Conservation (phyloP, 2,113 vertebrate genomes). For the Progne subis region DNA sequence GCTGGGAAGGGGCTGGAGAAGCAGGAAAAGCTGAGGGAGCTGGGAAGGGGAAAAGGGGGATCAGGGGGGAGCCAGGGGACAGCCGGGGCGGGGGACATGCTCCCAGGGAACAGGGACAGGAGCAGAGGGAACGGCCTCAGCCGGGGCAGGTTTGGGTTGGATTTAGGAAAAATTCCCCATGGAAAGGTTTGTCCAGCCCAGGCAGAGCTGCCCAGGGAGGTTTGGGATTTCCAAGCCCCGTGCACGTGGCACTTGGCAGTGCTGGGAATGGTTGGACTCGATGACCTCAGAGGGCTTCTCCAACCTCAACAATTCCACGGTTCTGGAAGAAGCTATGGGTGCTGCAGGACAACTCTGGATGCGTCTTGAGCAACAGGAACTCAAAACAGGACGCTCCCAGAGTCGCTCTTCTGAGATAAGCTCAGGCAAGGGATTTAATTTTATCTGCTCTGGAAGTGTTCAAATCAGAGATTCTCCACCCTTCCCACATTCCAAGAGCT, state of each 20-base stretch:
- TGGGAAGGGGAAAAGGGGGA: background rate
- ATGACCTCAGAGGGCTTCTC: background rate
- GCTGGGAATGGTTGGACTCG: background rate
- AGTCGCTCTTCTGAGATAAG: background rate
- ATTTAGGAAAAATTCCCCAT: fast-evolving
- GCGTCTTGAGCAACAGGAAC: background rate
- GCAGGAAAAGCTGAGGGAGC: no score
- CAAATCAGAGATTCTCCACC: background rate
- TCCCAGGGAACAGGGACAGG: background rate
- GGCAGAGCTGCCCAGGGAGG: background rate
- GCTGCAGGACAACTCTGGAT: background rate
- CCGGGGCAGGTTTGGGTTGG: fast-evolving
- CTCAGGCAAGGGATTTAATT: background rate
- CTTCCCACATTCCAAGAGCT: background rate
- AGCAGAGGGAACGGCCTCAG: background rate
- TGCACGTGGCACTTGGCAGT: background rate
- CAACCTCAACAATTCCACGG: background rate
- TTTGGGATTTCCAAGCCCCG: fast-evolving
- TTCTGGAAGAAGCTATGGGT: background rate
- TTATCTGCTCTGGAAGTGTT: background rate
- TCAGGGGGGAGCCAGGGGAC: background rate
- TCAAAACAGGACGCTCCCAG: background rate
- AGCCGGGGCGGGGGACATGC: background rate
- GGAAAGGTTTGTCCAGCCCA: fast-evolving
- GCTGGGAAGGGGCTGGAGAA: no score